These are phyloP conservation scores for Tricholauxania praeusta DNA, from an alignment of 2,888 invertebrate genomes.

Conservation along the genomic window DNA sequence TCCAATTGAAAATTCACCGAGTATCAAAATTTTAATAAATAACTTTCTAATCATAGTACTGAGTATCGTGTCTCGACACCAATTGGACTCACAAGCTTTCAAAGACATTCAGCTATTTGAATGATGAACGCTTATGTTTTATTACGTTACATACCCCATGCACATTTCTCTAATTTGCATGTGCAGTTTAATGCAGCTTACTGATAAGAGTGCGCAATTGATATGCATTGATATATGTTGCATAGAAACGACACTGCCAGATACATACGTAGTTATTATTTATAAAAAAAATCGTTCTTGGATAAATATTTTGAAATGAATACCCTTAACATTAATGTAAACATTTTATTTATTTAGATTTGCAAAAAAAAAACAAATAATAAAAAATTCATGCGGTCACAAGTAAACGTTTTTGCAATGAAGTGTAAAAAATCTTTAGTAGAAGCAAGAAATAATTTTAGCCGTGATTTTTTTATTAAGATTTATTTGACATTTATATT, in stretches of 20 bases:
- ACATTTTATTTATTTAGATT: neutral
- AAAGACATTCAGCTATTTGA: neutral
- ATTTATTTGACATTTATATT: too few relatives aligned
- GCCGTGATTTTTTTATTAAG: neutral
- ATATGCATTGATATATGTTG: neutral
- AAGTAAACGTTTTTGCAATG: conserved; percentile 7
- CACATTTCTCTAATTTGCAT: conserved; percentile 7
- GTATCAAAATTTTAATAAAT: neutral
- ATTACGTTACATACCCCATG: conserved; percentile 3
- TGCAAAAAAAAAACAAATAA: neutral
- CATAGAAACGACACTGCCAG: neutral
- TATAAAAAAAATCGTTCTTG: too few relatives aligned
- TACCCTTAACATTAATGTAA: neutral
- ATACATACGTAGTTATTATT: too few relatives aligned
- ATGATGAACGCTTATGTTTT: conserved; percentile 1
- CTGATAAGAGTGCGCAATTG: neutral
- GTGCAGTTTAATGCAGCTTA: neutral
- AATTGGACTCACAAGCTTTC: neutral
- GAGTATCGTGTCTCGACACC: neutral
- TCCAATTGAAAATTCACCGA: neutral
- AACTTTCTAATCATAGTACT: too few relatives aligned
- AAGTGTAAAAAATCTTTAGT: neutral
- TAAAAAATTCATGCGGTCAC: conserved; percentile 8
- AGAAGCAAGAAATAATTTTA: conserved; percentile 6
- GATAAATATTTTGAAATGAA: neutral